Conservation (phyloP, 2,888 invertebrate genomes). For the Rapana venosa region DNA sequence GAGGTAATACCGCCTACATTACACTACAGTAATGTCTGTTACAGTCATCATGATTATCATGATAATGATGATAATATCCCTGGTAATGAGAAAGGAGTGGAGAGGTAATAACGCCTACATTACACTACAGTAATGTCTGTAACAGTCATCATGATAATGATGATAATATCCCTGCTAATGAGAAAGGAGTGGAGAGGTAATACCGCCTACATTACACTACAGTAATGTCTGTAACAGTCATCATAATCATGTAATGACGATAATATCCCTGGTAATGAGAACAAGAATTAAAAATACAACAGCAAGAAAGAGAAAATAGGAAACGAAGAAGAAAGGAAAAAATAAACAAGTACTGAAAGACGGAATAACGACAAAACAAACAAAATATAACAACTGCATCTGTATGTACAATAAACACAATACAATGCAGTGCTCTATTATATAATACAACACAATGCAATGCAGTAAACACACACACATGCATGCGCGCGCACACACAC, state of each 20-base stretch:
- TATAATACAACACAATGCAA: too few species aligned
- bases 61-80: neutral
- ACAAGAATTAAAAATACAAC: neutral
- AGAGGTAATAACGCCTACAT: slow-evolving; percentile 10
- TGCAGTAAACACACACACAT: too few species aligned
- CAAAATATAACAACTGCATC: too few species aligned
- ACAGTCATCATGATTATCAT: neutral
- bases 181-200: slow-evolving; percentile 33
- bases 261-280: neutral
- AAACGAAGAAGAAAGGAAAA: too few species aligned
- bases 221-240: neutral
- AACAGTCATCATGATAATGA: neutral
- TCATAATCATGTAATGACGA: neutral
- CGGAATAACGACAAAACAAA: too few species aligned
- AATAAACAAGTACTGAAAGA: too few species aligned
- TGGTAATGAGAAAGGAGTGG: too few species aligned
- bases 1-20: neutral
- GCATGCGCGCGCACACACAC: too few species aligned
- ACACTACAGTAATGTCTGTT: neutral
- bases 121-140: neutral
- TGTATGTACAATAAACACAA: too few species aligned
- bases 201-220: neutral
- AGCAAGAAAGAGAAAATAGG: neutral
- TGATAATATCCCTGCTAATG: neutral
- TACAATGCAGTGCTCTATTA: too few species aligned